These are phyloP conservation scores for Lumbricus terrestris DNA, from an alignment of 2,888 invertebrate species.

Conservation along the genomic window DNA sequence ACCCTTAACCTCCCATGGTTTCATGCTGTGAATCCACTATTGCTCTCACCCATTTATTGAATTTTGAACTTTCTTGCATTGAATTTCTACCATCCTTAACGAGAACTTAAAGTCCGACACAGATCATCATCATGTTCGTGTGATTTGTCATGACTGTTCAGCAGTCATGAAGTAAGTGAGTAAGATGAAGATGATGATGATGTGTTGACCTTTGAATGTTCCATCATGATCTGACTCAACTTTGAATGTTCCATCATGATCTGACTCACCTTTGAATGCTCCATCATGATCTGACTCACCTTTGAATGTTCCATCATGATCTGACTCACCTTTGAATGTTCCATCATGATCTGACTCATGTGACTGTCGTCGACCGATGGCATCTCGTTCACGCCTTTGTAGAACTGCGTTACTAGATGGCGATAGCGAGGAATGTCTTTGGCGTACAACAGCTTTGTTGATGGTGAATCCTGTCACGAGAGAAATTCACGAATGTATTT, in stretches of 20 bases:
- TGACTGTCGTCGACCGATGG: constrained; percentile 86
- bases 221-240: no score
- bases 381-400: constrained; percentile 63
- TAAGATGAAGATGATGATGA: neutral
- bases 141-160: no score
- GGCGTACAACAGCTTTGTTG: constrained; percentile 96
- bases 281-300: no score
- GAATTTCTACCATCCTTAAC: no score
- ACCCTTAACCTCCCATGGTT: no score
- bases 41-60: no score
- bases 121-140: neutral
- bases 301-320: constrained; percentile 96
- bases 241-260: constrained; percentile 96
- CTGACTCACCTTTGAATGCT: no score
- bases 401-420: constrained; percentile 59
- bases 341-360: constrained; percentile 96
- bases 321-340: constrained; percentile 91
- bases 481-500: neutral
- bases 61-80: no score
- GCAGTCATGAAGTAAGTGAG: neutral
- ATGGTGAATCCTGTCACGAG: constrained; percentile 78
- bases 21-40: no score
- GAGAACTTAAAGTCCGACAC: no score
- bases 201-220: constrained; percentile 82
- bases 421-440: constrained; percentile 72